These are phyloP conservation scores for Gavia stellata DNA, from an alignment of 2,113 vertebrate species.

Conservation along the genomic window DNA sequence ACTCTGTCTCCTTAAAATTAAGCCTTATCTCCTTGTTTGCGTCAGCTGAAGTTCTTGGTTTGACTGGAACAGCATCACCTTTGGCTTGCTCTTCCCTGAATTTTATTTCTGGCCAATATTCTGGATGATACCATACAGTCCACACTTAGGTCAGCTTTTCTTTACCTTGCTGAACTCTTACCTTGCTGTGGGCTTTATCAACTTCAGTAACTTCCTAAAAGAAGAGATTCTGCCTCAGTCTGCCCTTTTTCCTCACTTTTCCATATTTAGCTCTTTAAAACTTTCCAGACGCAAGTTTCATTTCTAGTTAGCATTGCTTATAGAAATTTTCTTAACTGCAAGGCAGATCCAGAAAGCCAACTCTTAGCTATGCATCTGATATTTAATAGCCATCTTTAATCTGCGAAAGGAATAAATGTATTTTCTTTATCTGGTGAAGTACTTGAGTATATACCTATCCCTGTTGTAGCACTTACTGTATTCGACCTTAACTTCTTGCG, in stretches of 20 bases:
- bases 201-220: neutral
- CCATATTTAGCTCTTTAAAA: neutral
- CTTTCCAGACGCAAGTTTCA: neutral
- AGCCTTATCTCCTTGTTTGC: neutral
- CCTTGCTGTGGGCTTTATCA: neutral
- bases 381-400: neutral
- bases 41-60: neutral
- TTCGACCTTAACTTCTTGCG: neutral
- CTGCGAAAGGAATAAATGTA: neutral
- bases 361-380: neutral
- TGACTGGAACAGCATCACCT: neutral
- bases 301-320: neutral
- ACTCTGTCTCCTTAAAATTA: neutral
- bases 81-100: neutral
- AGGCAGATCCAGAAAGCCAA: neutral
- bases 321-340: neutral
- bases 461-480: neutral
- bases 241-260: neutral
- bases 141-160: neutral
- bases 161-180: neutral
- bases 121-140: neutral
- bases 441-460: too few species aligned
- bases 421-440: neutral
- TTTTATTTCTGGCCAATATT: neutral
- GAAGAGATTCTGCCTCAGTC: neutral